Base-by-base conservation (phyloP, 1,140 invertebrate species). In the Tyrophagus putrescentiae region DNA sequence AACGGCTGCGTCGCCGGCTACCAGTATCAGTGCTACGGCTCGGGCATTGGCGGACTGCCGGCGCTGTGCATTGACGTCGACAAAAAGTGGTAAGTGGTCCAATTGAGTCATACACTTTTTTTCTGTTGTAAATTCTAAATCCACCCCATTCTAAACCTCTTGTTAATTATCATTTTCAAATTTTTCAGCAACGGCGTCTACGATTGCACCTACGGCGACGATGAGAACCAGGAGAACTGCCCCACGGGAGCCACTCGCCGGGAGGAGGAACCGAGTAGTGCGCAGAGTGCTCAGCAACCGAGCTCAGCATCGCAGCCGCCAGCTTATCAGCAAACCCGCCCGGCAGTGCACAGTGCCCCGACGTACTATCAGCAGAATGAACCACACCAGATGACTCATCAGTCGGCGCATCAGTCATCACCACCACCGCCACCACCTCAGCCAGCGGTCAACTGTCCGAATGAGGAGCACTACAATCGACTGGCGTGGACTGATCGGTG, bases 181-280 rank as follows among this genome's bases (percentile, higher is more conserved):
- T 13, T 50, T 4, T 45, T 7, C 3, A 59, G 57, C 25, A 32
- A 59, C 27, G 45, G 39, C n/a, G n/a, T n/a, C 21, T 42, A 42
- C 36, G 34, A 59, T 18, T 59, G 57, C 27, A 6, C 25, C 4
- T 59, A 59, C 36, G 57, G 57, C 21, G 57, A 59, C 27, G 57
- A 59, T 31, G 57, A 59, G 34, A 13, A n/a, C 9, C 18, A 57
- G 11, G 28, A 48, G 13, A 21, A 29, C 9, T 48, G 45, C 18
- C 7, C 45, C 7, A 21, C 13, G 13, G 13, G 21, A 13, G 36
- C 36, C 36, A 39, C 36, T 21, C 36, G 36, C 21, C 36, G 36
- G 21, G 36, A 39, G 36, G 36, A 39, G 36, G n/a, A n/a, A n/a
- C n/a, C n/a, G n/a, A n/a, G 44, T 48, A n/a, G 13, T 39, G 36